Percentiles rank a stretch among this genome's conserved stretches.
These are phyloP conservation scores for Dasypus novemcinctus DNA, from an alignment of 2,113 vertebrate species.

Conservation along the genomic window DNA sequence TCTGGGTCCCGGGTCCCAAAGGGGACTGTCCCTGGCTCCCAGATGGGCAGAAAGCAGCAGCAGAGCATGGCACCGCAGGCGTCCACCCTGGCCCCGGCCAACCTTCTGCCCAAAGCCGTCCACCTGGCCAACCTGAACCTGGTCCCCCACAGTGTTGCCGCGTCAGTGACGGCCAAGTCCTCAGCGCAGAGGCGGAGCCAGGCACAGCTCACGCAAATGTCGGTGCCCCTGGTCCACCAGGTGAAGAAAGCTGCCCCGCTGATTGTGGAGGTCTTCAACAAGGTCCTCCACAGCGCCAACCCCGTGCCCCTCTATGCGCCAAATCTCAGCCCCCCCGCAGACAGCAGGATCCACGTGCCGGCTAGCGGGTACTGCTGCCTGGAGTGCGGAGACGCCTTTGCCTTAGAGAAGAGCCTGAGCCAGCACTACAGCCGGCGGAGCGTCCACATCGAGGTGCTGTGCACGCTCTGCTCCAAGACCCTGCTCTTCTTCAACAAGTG, in stretches of 20 bases:
- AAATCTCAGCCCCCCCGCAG: slow-evolving; percentile 91
- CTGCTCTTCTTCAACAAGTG: slow-evolving; percentile 97
- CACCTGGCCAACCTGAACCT: slow-evolving; percentile 97
- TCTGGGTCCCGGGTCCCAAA: slow-evolving; percentile 75
- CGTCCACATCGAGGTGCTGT: slow-evolving; percentile 95
- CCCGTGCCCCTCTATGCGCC: slow-evolving; percentile 94
- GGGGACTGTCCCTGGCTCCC: slow-evolving; percentile 69
- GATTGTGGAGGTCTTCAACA: slow-evolving; percentile 90
- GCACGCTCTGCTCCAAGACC: slow-evolving; percentile 91
- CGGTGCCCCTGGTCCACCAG: slow-evolving; percentile 95
- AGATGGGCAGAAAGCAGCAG: slow-evolving; percentile 79
- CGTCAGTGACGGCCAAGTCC: slow-evolving; percentile 90
- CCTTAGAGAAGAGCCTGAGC: slow-evolving; percentile 92
- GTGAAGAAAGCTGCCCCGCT: slow-evolving; percentile 88
- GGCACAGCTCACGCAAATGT: slow-evolving; percentile 84
- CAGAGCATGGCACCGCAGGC: slow-evolving; percentile 67
- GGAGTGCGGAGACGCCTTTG: slow-evolving; percentile 96
- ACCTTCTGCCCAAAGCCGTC: slow-evolving; percentile 93
- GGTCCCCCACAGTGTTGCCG: slow-evolving; percentile 95
- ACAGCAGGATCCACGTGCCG: slow-evolving; percentile 90
- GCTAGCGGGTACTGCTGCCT: slow-evolving; percentile 92
- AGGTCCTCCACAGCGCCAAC: slow-evolving; percentile 91
- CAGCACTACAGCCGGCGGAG: slow-evolving; percentile 93
- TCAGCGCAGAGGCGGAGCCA: slow-evolving; percentile 83
- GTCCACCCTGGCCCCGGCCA: slow-evolving; percentile 75